These are phyloP conservation scores for Euplagia quadripunctaria DNA, from an alignment of 2,888 invertebrate species.

Conservation along the genomic window DNA sequence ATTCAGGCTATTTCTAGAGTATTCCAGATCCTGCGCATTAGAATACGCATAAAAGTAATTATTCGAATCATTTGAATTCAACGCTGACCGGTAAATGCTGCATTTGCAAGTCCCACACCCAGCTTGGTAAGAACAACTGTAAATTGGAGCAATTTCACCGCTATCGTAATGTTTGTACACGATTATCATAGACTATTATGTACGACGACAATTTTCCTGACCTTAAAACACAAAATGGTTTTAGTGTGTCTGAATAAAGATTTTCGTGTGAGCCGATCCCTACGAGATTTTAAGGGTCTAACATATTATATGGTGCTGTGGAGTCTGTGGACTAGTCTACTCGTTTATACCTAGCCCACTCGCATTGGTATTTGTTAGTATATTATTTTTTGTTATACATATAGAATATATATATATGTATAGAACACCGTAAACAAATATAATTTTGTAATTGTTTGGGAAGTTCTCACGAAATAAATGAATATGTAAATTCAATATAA, in stretches of 20 bases:
- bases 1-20: conserved; percentile 26
- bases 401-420: no score
- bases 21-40: conserved; percentile 25
- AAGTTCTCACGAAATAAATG: no score
- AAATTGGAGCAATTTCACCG: conserved; percentile 7
- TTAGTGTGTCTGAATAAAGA: background rate
- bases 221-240: background rate
- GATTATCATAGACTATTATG: conserved; percentile 1
- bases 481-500: no score
- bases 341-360: no score
- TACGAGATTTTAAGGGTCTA: no score
- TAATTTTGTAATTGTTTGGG: no score
- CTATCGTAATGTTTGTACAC: background rate
- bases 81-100: conserved; percentile 20
- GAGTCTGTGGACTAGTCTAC: no score
- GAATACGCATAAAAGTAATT: conserved; percentile 21
- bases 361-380: no score
- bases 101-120: conserved; percentile 26
- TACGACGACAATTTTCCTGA: background rate
- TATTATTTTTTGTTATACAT: no score
- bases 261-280: no score
- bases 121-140: conserved; percentile 14
- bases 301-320: no score
- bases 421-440: no score
- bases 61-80: conserved; percentile 24